Evolutionary conservation across 2,113 vertebrate species (phyloP).

Genomic region (Mixornis gularis): DNA sequence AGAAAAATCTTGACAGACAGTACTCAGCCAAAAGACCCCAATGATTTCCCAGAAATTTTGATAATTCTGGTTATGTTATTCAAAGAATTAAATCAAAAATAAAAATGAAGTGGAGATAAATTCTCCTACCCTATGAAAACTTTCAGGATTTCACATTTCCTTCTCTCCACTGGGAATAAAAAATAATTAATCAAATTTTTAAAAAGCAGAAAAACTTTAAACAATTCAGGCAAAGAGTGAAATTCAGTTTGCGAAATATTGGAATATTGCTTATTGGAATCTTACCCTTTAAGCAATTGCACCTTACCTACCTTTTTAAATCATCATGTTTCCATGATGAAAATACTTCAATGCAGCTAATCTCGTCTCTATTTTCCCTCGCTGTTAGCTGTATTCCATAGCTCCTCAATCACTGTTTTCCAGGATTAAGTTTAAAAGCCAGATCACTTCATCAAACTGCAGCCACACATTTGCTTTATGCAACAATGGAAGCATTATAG

Average conservation of each 20-base stretch:
- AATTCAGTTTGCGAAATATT: neutral
- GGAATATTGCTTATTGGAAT: neutral
- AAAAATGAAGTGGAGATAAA: neutral
- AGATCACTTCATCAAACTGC: neutral
- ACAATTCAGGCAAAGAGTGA: neutral
- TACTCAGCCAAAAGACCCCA: rapidly evolving
- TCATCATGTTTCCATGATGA: neutral
- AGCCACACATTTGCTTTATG: neutral
- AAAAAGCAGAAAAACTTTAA: neutral
- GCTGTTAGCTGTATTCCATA: neutral
- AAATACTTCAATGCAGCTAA: neutral
- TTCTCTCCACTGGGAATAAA: rapidly evolving
- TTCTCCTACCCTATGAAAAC: neutral
- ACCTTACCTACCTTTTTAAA: neutral
- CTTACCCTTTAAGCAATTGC: neutral
- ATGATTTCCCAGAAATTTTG: neutral
- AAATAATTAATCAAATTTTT: too few relatives aligned
- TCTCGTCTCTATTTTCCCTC: neutral
- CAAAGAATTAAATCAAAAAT: neutral
- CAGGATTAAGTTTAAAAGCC: neutral
- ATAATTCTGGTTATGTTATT: neutral
- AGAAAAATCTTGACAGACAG: neutral
- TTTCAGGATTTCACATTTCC: neutral
- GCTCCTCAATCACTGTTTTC: neutral
- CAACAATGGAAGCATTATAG: neutral